A percentile compares a stretch with the other conserved stretches of the same genome.
phyloP scores from a whole-genome alignment of 2,888 invertebrate species.

The Vannuccia rotundouncinata region DNA sequence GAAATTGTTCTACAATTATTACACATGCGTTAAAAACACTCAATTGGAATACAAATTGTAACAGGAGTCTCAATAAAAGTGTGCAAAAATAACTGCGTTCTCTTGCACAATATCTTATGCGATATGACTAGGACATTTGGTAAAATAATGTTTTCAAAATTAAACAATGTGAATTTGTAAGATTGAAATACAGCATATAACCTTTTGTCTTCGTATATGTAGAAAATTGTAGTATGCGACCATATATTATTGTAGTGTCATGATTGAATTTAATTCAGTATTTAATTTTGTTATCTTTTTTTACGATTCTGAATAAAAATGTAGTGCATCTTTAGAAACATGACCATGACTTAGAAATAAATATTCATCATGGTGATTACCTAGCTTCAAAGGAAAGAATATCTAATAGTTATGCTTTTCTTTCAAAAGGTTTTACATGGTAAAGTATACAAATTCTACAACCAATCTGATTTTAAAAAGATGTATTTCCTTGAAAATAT shows the following conservation, averaged over 20 bases:
- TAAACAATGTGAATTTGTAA: background rate
- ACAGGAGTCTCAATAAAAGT: background rate
- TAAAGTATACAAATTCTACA: background rate
- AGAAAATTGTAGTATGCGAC: background rate
- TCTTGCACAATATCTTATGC: background rate
- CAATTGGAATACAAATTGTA: background rate
- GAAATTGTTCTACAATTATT: background rate
- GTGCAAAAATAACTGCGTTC: background rate
- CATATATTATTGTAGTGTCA: background rate
- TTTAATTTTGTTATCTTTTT: background rate
- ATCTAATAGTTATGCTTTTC: background rate
- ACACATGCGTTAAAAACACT: background rate
- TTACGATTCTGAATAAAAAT: background rate
- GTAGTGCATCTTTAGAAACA: background rate
- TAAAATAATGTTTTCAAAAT: background rate
- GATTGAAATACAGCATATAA: background rate
- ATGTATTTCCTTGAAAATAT: background rate
- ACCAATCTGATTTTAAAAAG: background rate
- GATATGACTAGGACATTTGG: background rate
- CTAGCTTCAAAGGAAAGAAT: background rate
- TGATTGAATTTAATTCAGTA: background rate
- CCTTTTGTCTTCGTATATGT: background rate
- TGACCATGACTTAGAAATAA: background rate
- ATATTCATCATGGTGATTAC: background rate
- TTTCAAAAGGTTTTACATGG: background rate